Conservation (phyloP, 1,140 invertebrate genomes). For the Diuraphis noxia region DNA sequence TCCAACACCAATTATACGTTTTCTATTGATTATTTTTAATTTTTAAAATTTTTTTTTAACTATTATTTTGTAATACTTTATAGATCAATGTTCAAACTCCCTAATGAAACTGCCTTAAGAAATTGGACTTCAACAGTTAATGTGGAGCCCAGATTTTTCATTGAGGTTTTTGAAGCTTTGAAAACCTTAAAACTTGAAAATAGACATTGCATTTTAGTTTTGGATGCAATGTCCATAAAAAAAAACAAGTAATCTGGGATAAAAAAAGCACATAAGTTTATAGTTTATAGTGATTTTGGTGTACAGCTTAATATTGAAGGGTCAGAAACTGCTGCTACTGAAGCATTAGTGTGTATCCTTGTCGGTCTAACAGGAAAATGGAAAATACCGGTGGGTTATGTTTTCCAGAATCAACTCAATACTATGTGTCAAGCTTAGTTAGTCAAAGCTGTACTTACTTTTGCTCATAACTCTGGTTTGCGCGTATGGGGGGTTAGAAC, state of each 20-base stretch:
- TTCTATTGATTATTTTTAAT: too few relatives aligned
- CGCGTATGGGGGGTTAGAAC: background rate
- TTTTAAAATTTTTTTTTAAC: too few relatives aligned
- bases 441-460: background rate
- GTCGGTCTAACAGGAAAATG: background rate
- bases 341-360: background rate
- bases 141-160: background rate
- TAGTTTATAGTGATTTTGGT: background rate
- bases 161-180: background rate
- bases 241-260: background rate
- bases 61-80: too few relatives aligned
- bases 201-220: background rate
- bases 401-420: constrained; percentile 9
- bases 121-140: background rate
- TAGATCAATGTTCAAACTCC: background rate
- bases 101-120: background rate
- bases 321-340: background rate
- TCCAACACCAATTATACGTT: too few relatives aligned
- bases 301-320: background rate
- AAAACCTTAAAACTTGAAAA: background rate
- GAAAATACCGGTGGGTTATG: constrained; percentile 13
- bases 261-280: background rate
- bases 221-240: background rate
- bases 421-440: background rate
- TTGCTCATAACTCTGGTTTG: background rate